phyloP scores from a whole-genome alignment of 1,140 invertebrate species.

The Drosophila jambulina region DNA sequence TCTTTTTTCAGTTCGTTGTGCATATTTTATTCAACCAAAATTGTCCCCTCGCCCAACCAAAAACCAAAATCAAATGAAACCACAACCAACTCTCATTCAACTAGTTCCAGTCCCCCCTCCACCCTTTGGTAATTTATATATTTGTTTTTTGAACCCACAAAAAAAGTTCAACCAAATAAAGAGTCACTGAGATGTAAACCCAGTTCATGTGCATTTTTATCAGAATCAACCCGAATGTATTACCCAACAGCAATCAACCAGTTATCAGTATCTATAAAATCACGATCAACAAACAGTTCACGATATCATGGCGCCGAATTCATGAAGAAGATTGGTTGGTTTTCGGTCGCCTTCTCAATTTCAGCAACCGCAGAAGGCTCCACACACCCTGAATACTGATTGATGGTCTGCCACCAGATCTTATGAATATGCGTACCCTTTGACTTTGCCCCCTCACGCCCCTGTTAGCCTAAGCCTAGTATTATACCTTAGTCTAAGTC shows the following conservation, averaged over 20 bases:
- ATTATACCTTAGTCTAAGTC: slow-evolving; percentile 37
- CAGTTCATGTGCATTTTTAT: slow-evolving; percentile 45
- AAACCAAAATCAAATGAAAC: slow-evolving; percentile 16
- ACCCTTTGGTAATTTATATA: slow-evolving; percentile 34
- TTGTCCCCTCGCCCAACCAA: slow-evolving; percentile 28
- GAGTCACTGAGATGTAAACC: slow-evolving; percentile 31
- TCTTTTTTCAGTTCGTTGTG: slow-evolving; percentile 50
- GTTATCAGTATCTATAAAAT: slow-evolving; percentile 38
- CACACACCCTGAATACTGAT: slow-evolving; percentile 81
- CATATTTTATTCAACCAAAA: slow-evolving; percentile 55
- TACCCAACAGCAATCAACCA: slow-evolving; percentile 56
- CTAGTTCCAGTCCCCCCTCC: slow-evolving; percentile 26
- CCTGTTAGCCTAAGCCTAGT: slow-evolving; percentile 31
- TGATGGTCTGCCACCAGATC: slow-evolving; percentile 28
- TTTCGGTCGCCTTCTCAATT: slow-evolving; percentile 91
- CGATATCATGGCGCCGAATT: slow-evolving; percentile 50
- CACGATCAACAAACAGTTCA: slow-evolving; percentile 42
- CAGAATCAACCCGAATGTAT: slow-evolving; percentile 48
- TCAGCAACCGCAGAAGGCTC: slow-evolving; percentile 91
- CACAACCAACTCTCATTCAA: slow-evolving; percentile 28
- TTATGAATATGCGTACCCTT: slow-evolving; percentile 8
- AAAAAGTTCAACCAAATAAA: slow-evolving; percentile 21
- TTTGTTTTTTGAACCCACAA: slow-evolving; percentile 46
- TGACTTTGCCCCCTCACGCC: neutral
- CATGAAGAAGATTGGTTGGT: slow-evolving; percentile 86